Evolutionary conservation across 2,113 vertebrate genomes (phyloP).

Genomic region (Carettochelys insculpta): DNA sequence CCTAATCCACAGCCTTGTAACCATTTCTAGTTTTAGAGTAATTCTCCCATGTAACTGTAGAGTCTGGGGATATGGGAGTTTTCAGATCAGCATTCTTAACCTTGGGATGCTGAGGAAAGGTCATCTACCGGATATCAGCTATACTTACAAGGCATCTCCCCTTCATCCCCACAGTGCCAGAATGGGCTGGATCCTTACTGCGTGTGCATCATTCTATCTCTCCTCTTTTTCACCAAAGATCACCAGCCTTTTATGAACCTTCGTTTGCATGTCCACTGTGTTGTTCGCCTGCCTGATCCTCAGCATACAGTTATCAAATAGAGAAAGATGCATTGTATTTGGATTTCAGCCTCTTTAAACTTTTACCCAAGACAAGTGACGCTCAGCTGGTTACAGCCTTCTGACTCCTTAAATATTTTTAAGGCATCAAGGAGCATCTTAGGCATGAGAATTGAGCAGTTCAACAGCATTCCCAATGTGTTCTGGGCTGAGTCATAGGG

Average conservation of each 20-base stretch:
- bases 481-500: constrained; percentile 5
- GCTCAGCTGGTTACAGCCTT: constrained; percentile 1
- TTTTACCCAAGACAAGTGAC: accelerated
- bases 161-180: background rate
- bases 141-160: background rate
- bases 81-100: background rate
- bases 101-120: background rate
- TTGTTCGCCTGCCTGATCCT: background rate
- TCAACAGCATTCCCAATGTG: background rate
- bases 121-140: background rate
- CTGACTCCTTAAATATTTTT: accelerated
- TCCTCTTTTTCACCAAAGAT: accelerated
- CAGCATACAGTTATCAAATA: background rate
- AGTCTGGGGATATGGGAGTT: background rate
- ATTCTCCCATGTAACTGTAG: background rate
- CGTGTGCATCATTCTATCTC: accelerated
- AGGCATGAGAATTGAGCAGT: background rate
- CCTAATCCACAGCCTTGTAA: background rate
- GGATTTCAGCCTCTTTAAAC: background rate
- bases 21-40: accelerated
- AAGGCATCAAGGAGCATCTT: background rate
- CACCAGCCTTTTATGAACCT: background rate
- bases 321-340: background rate
- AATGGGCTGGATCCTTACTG: accelerated
- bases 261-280: background rate